Conservation (phyloP, 1,140 invertebrate genomes). For the Theocolax elegans region DNA sequence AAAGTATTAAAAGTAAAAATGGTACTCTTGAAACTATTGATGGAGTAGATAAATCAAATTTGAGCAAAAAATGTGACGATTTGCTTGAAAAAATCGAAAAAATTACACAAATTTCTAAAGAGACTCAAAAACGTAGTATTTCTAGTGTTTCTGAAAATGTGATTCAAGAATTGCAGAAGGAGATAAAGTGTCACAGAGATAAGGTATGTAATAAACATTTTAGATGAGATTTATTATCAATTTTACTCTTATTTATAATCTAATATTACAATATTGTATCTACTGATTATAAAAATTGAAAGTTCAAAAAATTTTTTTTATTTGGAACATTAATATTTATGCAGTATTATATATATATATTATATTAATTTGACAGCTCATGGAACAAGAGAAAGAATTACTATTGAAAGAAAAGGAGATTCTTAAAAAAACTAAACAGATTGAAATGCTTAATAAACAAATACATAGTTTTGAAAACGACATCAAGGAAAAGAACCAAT, state of each 20-base stretch:
- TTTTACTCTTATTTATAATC: constrained; percentile 27
- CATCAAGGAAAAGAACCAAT: not conserved
- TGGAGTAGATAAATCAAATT: not conserved
- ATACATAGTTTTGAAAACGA: not conserved
- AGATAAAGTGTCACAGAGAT: constrained; percentile 16
- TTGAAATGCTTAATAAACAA: constrained; percentile 28
- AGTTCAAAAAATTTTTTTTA: no score
- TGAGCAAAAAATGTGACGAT: constrained; percentile 5
- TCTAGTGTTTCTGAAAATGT: not conserved
- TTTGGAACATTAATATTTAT: no score
- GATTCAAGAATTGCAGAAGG: constrained; percentile 19
- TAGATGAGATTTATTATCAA: not conserved
- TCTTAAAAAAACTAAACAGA: constrained; percentile 19
- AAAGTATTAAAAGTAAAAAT: constrained; percentile 2
- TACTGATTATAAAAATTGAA: not conserved
- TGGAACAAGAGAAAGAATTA: constrained; percentile 40
- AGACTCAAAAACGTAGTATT: not conserved
- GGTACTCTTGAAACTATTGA: not conserved
- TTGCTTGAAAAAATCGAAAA: not conserved
- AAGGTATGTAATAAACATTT: constrained; percentile 13
- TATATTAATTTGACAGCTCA: constrained; percentile 9
- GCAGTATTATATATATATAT: no score
- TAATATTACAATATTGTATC: no score
- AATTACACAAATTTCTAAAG: not conserved
- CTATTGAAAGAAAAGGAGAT: constrained; percentile 34